Evolutionary conservation across 2,797 vertebrate species (phyloP).

Genomic region (Orestias chungarensis): DNA sequence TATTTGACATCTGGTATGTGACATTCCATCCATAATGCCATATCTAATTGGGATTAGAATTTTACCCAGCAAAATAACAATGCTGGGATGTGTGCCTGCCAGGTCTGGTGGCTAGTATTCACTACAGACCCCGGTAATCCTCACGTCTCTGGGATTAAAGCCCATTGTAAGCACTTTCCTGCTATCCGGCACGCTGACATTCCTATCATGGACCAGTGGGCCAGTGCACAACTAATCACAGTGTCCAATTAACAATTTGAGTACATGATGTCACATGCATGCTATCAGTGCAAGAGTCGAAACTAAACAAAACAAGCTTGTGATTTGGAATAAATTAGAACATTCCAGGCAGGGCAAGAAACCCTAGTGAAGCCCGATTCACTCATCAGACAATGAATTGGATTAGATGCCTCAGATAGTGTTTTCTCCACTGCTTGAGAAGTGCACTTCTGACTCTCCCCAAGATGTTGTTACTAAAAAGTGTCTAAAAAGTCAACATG

Average conservation of each 20-base stretch:
- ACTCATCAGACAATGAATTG: not conserved
- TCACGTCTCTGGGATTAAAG: constrained; percentile 73
- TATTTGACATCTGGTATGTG: constrained; percentile 49
- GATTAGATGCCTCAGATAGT: not conserved
- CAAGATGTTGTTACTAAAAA: not conserved
- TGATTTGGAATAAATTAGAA: not conserved
- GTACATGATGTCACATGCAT: not conserved
- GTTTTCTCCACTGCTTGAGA: not conserved
- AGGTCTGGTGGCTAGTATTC: constrained; percentile 63
- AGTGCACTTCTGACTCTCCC: not conserved
- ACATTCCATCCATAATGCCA: constrained; percentile 55
- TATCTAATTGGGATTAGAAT: constrained; percentile 72
- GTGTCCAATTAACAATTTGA: constrained; percentile 53
- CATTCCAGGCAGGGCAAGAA: not conserved
- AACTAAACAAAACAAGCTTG: not conserved
- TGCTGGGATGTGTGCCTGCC: constrained; percentile 53
- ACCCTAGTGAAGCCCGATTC: too few relatives aligned
- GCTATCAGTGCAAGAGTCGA: not conserved
- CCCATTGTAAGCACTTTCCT: constrained; percentile 63
- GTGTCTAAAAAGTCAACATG: not conserved
- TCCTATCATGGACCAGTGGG: constrained; percentile 65
- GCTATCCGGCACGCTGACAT: constrained; percentile 73
- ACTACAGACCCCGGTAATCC: constrained; percentile 66
- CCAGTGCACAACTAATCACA: constrained; percentile 39
- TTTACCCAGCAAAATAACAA: constrained; percentile 61